Base-by-base conservation (phyloP, 2,113 vertebrate species). In the Rhinopithecus roxellana region DNA sequence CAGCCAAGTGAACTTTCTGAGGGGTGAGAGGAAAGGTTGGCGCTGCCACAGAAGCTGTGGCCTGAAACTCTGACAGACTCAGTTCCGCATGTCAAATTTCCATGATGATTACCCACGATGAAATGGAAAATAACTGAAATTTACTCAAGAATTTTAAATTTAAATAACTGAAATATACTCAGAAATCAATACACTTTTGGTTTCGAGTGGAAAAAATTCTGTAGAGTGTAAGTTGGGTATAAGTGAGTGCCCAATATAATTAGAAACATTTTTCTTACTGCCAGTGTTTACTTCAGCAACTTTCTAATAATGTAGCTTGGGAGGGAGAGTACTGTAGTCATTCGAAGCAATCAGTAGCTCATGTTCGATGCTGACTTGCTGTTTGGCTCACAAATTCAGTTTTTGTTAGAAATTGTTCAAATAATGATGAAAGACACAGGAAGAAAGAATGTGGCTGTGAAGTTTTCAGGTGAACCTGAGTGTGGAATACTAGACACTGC, bases 351-450 rank as follows among this genome's bases (percentile, higher is more conserved):
- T 32, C 84, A 45, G 72, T 67, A 89, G 87, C 59, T 98, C 90
- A 69, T 0, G 38, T 91, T 72, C 3, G 2, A 52, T 94, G 94
- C 48, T 64, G 85, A 96, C 22, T 61, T 32, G 18, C 14, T 77
- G 69, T 96, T 89, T 87, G 89, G 35, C 52, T 93, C 25, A 89
- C 72, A 70, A 11, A 94, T 90, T 92, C 83, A 81, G 18, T 81
- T 83, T 96, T 94, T 96, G 94, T 97, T 97, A 94, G 91, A 81
- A 97, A 81, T 14, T 61, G 10, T 64, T 93, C 93, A 93, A 40
- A 81, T 90, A 78, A 17, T 48, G 14, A 23, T 84, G 75, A 90
- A 97, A 91, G 90, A 69, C 84, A 85, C 0, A 0, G 67, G 45
- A 70, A n/a, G 75, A 57, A 35, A 27, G 16, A 43, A 43, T 5